Evolutionary conservation across 2,888 invertebrate genomes (phyloP).

Genomic region (Drosophila kambysellisi): DNA sequence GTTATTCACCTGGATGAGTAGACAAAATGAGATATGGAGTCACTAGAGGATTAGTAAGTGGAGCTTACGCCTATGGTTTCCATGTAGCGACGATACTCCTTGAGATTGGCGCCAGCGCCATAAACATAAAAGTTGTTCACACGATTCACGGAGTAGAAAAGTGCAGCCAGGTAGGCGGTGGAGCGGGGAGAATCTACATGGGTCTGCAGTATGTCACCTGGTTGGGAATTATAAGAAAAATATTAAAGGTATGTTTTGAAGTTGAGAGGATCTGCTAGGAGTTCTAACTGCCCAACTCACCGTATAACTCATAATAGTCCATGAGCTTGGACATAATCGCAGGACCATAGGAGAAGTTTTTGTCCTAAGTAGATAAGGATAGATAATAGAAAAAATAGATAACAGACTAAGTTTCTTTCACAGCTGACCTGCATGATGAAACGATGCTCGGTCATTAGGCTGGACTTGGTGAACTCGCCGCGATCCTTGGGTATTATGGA

Average conservation of each 20-base stretch:
- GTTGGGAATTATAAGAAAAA: not conserved
- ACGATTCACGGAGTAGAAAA: conserved; percentile 87
- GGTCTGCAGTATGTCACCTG: conserved; percentile 89
- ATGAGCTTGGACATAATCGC: conserved; percentile 90
- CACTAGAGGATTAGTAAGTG: not conserved
- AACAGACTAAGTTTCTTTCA: not conserved
- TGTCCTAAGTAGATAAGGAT: conserved; percentile 87
- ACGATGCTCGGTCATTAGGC: conserved; percentile 86
- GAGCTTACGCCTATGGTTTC: conserved; percentile 87
- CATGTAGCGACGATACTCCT: conserved; percentile 90
- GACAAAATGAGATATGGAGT: too few relatives aligned
- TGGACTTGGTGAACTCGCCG: conserved; percentile 86
- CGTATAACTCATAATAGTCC: conserved; percentile 87
- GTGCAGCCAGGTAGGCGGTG: conserved; percentile 91
- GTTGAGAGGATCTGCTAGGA: not conserved
- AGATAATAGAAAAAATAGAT: not conserved
- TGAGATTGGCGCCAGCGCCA: conserved; percentile 86
- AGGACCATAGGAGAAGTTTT: conserved; percentile 92
- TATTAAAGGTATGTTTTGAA: too few relatives aligned
- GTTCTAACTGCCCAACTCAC: conserved; percentile 74
- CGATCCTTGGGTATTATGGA: conserved; percentile 87
- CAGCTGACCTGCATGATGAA: conserved; percentile 87
- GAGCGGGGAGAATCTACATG: conserved; percentile 92
- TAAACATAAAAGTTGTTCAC: conserved; percentile 88
- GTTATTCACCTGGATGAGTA: conserved; percentile 83